A percentile compares a stretch with the other conserved stretches of the same genome.
Conservation (phyloP, 2,797 vertebrate species). For the Odontamblyopus lacepedii region DNA sequence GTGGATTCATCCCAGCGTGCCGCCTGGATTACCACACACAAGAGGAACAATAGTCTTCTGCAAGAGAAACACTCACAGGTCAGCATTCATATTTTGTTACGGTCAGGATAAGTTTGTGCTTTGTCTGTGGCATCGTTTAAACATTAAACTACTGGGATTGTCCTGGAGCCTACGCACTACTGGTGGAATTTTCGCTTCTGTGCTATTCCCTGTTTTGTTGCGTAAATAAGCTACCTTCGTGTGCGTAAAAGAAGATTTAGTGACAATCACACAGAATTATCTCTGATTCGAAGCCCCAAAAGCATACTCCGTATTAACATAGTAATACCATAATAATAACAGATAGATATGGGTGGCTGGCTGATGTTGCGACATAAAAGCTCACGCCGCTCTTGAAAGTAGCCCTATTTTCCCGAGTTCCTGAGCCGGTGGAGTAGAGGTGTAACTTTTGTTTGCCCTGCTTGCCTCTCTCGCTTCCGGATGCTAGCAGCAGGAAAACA, state of each 20-base stretch:
- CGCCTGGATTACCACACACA: conserved; percentile 62
- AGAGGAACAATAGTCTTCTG: conserved; percentile 71
- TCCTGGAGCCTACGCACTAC: conserved; percentile 47
- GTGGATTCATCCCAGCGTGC: conserved; percentile 63
- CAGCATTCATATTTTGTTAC: conserved; percentile 24
- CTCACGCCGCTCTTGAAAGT: background rate
- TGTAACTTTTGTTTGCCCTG: conserved; percentile 63
- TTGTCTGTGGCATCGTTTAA: background rate
- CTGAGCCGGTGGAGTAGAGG: conserved; percentile 12
- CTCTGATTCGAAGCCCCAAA: background rate
- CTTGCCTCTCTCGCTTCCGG: conserved; percentile 58
- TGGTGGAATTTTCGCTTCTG: conserved; percentile 44
- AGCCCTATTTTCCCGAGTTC: conserved; percentile 19
- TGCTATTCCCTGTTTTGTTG: background rate
- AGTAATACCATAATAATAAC: background rate
- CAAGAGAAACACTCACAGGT: conserved; percentile 64
- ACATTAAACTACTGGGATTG: background rate
- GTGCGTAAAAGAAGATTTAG: background rate
- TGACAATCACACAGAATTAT: background rate
- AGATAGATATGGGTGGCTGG: background rate
- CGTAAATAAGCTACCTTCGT: background rate
- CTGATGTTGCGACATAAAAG: background rate
- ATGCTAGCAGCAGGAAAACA: conserved; percentile 67
- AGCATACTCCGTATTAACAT: background rate
- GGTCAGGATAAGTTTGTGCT: conserved; percentile 11